A percentile compares a stretch with the other conserved stretches of the same genome.
Conservation (phyloP, 2,888 invertebrate species). For the Atethmia centrago region DNA sequence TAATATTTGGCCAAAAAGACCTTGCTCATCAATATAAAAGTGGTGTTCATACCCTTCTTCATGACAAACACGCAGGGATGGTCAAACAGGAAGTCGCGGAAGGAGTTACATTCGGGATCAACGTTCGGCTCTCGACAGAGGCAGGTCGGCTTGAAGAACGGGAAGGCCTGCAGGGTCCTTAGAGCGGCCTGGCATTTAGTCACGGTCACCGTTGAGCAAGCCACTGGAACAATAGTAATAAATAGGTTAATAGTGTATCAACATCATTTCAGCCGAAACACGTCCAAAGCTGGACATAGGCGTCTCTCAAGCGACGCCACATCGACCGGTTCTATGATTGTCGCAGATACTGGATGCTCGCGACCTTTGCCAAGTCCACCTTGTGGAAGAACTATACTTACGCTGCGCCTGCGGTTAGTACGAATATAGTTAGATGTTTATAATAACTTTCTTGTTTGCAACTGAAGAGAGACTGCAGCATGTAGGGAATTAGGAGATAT, state of each 20-base stretch:
- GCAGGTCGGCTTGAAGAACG: slow-evolving; percentile 98
- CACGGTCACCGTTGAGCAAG: slow-evolving; percentile 97
- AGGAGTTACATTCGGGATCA: slow-evolving; percentile 97
- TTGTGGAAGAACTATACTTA: too few relatives aligned
- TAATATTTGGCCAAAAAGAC: background rate
- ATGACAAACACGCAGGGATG: slow-evolving; percentile 97
- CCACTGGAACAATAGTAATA: slow-evolving; percentile 92
- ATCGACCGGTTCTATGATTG: too few relatives aligned
- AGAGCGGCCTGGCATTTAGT: slow-evolving; percentile 98
- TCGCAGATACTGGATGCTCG: too few relatives aligned
- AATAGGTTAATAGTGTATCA: background rate
- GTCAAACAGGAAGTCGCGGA: slow-evolving; percentile 97
- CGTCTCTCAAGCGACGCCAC: too few relatives aligned
- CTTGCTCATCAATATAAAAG: background rate
- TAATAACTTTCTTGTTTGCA: too few relatives aligned
- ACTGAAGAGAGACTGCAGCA: too few relatives aligned
- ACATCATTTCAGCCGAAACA: too few relatives aligned
- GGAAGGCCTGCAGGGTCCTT: slow-evolving; percentile 96
- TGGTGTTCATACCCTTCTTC: slow-evolving; percentile 94
- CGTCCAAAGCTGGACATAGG: too few relatives aligned
- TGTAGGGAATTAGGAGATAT: too few relatives aligned
- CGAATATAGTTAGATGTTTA: too few relatives aligned
- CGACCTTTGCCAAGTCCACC: too few relatives aligned
- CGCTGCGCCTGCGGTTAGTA: too few relatives aligned
- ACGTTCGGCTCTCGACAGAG: slow-evolving; percentile 97